These are phyloP conservation scores for Eupithecia vulgata DNA, from an alignment of 2,888 invertebrate species.

Conservation along the genomic window DNA sequence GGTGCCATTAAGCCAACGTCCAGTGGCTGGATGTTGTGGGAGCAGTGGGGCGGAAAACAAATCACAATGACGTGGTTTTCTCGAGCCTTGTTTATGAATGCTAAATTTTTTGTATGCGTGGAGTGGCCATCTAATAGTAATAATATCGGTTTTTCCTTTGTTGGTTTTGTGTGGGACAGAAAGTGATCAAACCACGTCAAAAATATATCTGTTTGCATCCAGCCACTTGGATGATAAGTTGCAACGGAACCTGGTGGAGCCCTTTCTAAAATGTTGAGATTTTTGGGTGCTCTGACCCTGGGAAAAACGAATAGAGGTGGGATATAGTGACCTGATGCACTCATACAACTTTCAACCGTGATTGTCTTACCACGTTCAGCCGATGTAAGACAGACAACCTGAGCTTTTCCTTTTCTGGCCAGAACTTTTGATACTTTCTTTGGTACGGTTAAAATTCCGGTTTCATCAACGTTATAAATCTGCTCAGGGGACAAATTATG, in stretches of 20 bases:
- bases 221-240: slow-evolving; percentile 25
- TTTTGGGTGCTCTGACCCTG: slow-evolving; percentile 6
- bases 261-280: slow-evolving; percentile 12
- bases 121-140: slow-evolving; percentile 23
- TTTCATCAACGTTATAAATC: slow-evolving; percentile 35
- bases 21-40: slow-evolving; percentile 19
- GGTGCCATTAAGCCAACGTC: slow-evolving; percentile 25
- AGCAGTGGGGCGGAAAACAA: slow-evolving; percentile 15
- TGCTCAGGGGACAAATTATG: slow-evolving; percentile 28
- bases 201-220: slow-evolving; percentile 34
- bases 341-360: slow-evolving; percentile 16
- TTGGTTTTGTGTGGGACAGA: slow-evolving; percentile 19
- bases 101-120: slow-evolving; percentile 19
- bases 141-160: slow-evolving; percentile 18
- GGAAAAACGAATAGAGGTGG: slow-evolving; percentile 20
- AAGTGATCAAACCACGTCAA: slow-evolving; percentile 14
- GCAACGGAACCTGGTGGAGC: slow-evolving; percentile 21
- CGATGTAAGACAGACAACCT: slow-evolving; percentile 33
- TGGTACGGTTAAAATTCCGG: slow-evolving; percentile 31
- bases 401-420: slow-evolving; percentile 34
- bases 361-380: slow-evolving; percentile 29
- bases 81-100: slow-evolving; percentile 14
- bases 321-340: slow-evolving; percentile 19
- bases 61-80: slow-evolving; percentile 17
- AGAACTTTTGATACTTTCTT: slow-evolving; percentile 31